Base-by-base conservation (phyloP, 2,113 vertebrate genomes). In the Poecile atricapillus region DNA sequence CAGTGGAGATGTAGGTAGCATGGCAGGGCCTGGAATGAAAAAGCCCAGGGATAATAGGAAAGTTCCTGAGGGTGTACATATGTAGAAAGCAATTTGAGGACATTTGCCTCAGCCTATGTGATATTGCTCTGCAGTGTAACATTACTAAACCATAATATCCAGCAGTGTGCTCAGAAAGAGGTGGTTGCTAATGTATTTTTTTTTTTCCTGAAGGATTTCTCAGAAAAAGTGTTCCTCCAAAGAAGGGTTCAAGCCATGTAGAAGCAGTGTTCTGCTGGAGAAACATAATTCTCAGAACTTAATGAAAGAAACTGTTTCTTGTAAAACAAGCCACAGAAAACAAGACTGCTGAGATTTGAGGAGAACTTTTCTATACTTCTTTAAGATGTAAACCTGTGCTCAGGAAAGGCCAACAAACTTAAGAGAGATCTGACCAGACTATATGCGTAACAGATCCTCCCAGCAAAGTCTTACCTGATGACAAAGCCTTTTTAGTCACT, bases 101-200 rank as follows among this genome's bases (percentile, higher is more conserved):
- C 1, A 1, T 71, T 82, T 93, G 18, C 41, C 16, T 78, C 27
- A 35, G 52, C 15, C 28, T 94, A 2, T 33, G 15, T 0, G 0
- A 30, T 52, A 52, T 2, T 81, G 64, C 52, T 95, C 17, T 90
- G 67, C 58, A 39, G 7, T 25, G 30, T 80, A 63, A 62, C 21
- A 2, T 44, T 68, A 62, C 30, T 7, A 12, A 86, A 41, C 52
- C 12, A 9, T 59, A 70, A 55, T 44, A 77, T n/a, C 22, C 17
- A 47, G 19, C 30, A 53, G 14, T 8, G 16, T 78, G 68, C 43
- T 90, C 0, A 2, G 15, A 76, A 90, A 4, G 23, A 63, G 30
- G 24, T 3, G 13, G 41, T 53, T 93, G 70, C 21, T 94, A 25
- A 20, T 75, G 24, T 35, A 4, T 33, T 25, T 14, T 49, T 18